These are phyloP conservation scores for Aphis gossypii DNA, from an alignment of 1,140 invertebrate species.

Conservation along the genomic window DNA sequence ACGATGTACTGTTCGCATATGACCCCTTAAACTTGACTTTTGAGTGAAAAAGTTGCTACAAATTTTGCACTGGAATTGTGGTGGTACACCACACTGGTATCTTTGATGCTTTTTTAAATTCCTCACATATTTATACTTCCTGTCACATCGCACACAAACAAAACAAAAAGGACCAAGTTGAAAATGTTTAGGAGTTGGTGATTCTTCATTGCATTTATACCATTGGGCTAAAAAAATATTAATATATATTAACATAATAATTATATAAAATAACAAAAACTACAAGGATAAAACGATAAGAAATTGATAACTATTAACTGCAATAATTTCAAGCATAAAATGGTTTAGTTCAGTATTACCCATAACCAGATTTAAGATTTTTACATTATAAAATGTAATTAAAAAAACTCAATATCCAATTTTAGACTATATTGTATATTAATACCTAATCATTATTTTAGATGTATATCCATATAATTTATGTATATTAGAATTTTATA, in stretches of 20 bases:
- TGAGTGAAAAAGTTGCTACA: constrained; percentile 60
- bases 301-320: not conserved
- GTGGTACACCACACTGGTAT: constrained; percentile 71
- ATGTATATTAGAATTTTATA: not conserved
- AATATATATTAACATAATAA: constrained; percentile 6
- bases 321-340: constrained; percentile 26
- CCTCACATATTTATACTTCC: constrained; percentile 61
- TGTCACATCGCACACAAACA: constrained; percentile 55
- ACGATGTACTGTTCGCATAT: constrained; percentile 59
- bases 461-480: not conserved
- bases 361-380: not conserved
- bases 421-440: not conserved
- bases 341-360: not conserved
- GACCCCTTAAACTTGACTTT: constrained; percentile 60
- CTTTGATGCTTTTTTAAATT: constrained; percentile 66
- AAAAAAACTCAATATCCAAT: not conserved
- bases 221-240: constrained; percentile 41
- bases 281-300: not conserved
- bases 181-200: constrained; percentile 29
- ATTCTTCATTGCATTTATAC: constrained; percentile 25
- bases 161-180: constrained; percentile 49
- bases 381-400: not conserved
- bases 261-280: not conserved
- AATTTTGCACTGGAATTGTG: constrained; percentile 60
- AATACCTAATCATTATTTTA: not conserved